A percentile compares a stretch with the other conserved stretches of the same genome.
Evolutionary conservation across 2,797 vertebrate genomes (phyloP).

Genomic region (Coendou prehensilis): DNA sequence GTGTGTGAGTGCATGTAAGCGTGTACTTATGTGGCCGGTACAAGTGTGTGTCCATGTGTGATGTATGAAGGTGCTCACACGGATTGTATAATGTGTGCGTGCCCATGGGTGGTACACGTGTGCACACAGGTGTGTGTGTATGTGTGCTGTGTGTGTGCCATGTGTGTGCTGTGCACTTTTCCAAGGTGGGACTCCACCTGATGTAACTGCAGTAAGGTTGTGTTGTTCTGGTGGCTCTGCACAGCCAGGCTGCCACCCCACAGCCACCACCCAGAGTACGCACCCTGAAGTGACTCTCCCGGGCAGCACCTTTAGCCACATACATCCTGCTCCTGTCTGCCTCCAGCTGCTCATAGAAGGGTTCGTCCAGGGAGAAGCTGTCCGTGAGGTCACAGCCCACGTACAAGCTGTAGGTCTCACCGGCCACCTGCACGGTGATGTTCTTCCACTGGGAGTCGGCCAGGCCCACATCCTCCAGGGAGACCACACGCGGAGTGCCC

Average conservation of each 20-base stretch:
- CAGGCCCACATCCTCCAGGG: slow-evolving; percentile 97
- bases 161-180: neutral
- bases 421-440: slow-evolving; percentile 95
- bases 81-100: too few relatives aligned
- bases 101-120: too few relatives aligned
- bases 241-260: neutral
- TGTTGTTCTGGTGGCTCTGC: neutral
- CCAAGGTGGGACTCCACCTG: neutral
- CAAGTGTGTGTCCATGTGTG: neutral
- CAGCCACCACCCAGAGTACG: slow-evolving; percentile 70
- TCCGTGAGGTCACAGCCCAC: slow-evolving; percentile 97
- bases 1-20: neutral
- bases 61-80: too few relatives aligned
- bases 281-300: slow-evolving; percentile 98
- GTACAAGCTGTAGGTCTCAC: slow-evolving; percentile 95
- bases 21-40: too few relatives aligned
- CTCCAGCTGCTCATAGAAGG: slow-evolving; percentile 96
- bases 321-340: slow-evolving; percentile 94
- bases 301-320: slow-evolving; percentile 94
- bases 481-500: slow-evolving; percentile 93
- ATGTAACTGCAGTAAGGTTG: neutral
- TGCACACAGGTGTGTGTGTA: neutral
- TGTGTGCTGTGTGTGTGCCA: neutral
- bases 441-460: slow-evolving; percentile 99
- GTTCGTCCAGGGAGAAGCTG: slow-evolving; percentile 96